These are phyloP conservation scores for Elegia similella DNA, from an alignment of 2,888 invertebrate genomes.

Conservation along the genomic window DNA sequence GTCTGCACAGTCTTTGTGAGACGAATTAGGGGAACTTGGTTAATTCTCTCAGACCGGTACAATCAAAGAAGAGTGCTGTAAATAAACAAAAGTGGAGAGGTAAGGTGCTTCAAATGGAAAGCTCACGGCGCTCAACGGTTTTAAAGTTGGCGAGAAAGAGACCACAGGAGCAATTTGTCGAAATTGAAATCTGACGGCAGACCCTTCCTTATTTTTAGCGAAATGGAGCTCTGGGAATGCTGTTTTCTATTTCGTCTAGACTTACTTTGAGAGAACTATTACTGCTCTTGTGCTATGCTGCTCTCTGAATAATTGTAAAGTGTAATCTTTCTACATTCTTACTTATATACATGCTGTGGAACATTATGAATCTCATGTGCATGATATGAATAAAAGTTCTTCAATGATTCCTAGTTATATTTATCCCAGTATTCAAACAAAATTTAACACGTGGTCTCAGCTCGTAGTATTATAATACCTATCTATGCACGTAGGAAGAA, in stretches of 20 bases:
- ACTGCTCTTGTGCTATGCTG: too few relatives aligned
- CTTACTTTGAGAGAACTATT: neutral
- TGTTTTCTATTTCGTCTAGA: neutral
- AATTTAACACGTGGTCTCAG: too few relatives aligned
- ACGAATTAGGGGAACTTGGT: constrained; percentile 51
- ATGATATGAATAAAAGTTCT: too few relatives aligned
- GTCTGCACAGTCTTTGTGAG: constrained; percentile 57
- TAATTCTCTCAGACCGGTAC: constrained; percentile 44
- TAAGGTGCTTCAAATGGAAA: constrained; percentile 19
- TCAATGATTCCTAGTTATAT: too few relatives aligned
- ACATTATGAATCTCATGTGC: too few relatives aligned
- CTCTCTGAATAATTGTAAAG: too few relatives aligned
- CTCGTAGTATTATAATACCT: too few relatives aligned
- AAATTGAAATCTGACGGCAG: constrained; percentile 19
- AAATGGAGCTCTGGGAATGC: neutral
- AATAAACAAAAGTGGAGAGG: constrained; percentile 31
- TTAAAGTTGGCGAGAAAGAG: constrained; percentile 4
- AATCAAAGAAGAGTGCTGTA: constrained; percentile 45
- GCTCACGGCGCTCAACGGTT: neutral
- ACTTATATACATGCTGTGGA: too few relatives aligned
- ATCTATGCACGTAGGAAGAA: too few relatives aligned
- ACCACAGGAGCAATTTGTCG: constrained; percentile 23
- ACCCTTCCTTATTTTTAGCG: neutral
- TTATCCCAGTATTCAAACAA: too few relatives aligned
- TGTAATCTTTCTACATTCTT: too few relatives aligned